Conservation (phyloP, 2,888 invertebrate genomes). For the Steromphala cineraria region DNA sequence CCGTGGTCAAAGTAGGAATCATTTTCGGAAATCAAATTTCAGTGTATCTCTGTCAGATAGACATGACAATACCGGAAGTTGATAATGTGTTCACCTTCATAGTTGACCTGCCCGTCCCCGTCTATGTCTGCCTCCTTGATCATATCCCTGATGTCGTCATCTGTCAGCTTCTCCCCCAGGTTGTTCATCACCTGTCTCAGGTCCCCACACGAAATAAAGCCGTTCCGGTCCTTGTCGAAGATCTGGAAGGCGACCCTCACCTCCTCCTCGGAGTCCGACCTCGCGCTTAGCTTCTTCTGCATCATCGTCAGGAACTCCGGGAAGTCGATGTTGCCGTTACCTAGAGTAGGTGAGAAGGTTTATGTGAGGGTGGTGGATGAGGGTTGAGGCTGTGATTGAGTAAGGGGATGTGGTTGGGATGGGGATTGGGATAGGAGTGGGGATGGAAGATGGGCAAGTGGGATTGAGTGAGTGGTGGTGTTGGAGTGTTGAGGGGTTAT, state of each 20-base stretch:
- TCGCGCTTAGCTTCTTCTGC: conserved; percentile 28
- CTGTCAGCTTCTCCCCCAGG: conserved; percentile 33
- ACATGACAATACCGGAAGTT: too few relatives aligned
- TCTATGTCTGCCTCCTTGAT: conserved; percentile 30
- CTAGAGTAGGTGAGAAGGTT: conserved; percentile 39
- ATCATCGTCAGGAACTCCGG: conserved; percentile 38
- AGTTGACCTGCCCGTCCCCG: conserved; percentile 23
- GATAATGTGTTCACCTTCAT: neutral
- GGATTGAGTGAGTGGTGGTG: too few relatives aligned
- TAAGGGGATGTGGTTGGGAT: too few relatives aligned
- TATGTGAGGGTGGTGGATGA: too few relatives aligned
- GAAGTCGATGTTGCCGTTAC: conserved; percentile 33
- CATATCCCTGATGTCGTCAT: conserved; percentile 34
- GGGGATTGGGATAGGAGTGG: too few relatives aligned
- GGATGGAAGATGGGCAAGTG: too few relatives aligned
- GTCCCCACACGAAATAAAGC: conserved; percentile 26
- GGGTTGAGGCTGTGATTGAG: too few relatives aligned
- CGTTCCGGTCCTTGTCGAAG: conserved; percentile 31
- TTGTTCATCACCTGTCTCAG: conserved; percentile 36
- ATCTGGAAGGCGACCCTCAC: conserved; percentile 35
- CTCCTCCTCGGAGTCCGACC: conserved; percentile 33
- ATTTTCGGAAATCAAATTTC: too few relatives aligned
- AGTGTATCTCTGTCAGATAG: too few relatives aligned
- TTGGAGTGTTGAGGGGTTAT: too few relatives aligned
- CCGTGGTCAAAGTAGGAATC: too few relatives aligned